A percentile compares a stretch with the other conserved stretches of the same genome.
phyloP scores from a whole-genome alignment of 2,113 vertebrate species.

The Pterocles gutturalis region DNA sequence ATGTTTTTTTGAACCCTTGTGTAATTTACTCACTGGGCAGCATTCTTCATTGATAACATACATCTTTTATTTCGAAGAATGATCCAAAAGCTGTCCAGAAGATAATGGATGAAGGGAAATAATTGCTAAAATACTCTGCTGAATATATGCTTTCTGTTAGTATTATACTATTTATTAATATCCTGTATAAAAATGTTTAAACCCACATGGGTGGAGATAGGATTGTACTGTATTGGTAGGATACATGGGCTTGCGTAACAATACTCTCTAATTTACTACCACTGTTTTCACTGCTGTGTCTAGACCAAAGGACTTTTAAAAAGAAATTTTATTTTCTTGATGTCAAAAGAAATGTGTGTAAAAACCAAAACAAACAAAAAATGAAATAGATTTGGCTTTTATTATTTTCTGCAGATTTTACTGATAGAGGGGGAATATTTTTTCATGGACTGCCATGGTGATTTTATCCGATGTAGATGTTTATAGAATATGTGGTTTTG shows the following conservation, averaged over 20 bases:
- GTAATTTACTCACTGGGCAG: background rate
- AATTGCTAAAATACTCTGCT: background rate
- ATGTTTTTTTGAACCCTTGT: background rate
- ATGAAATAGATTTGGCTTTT: background rate
- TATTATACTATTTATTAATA: slow-evolving; percentile 10
- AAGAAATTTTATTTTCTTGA: background rate
- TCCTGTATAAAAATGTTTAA: background rate
- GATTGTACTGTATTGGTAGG: background rate
- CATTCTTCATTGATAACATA: background rate
- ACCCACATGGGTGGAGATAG: background rate
- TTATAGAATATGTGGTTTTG: background rate
- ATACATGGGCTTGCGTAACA: background rate
- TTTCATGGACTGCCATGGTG: background rate
- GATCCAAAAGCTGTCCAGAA: background rate
- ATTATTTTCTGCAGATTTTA: background rate
- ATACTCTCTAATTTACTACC: slow-evolving; percentile 33
- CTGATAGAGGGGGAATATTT: background rate
- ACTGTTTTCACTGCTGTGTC: background rate
- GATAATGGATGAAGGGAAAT: background rate
- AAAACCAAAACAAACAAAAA: background rate
- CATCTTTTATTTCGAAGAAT: background rate
- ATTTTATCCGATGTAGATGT: background rate
- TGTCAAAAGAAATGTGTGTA: slow-evolving; percentile 36
- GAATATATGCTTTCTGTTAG: background rate
- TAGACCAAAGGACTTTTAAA: background rate